Conservation (phyloP, 1,140 invertebrate genomes). For the Caligus rogercresseyi region DNA sequence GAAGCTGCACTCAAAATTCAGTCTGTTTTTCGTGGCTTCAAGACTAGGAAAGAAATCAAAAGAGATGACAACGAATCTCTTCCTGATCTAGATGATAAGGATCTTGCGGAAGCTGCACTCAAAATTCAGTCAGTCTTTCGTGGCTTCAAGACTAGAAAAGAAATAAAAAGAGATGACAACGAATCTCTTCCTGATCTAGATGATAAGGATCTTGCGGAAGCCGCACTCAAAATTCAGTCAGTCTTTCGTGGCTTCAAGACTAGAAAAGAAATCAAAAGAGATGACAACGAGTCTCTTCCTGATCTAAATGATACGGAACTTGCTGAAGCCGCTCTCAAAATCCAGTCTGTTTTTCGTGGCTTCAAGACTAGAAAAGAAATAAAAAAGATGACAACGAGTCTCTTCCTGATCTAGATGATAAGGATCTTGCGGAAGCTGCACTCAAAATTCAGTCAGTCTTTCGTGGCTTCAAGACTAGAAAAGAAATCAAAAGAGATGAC, state of each 20-base stretch:
- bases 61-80: not conserved
- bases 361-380: slow-evolving; percentile 1
- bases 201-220: slow-evolving; percentile 1
- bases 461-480: slow-evolving; percentile 14
- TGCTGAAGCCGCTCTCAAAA: slow-evolving; percentile 12
- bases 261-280: too few species aligned
- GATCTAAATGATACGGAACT: slow-evolving; percentile 13
- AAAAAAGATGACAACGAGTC: slow-evolving; percentile 4
- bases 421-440: slow-evolving; percentile 4
- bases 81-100: not conserved
- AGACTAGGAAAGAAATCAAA: not conserved
- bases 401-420: not conserved
- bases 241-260: too few species aligned
- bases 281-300: too few species aligned
- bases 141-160: slow-evolving; percentile 30
- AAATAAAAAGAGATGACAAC: not conserved
- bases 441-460: slow-evolving; percentile 12
- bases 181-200: slow-evolving; percentile 12
- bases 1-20: not conserved
- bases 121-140: slow-evolving; percentile 59
- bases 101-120: slow-evolving; percentile 36
- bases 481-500: not conserved
- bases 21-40: not conserved
- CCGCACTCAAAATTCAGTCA: slow-evolving; percentile 42
- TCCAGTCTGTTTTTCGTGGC: slow-evolving; percentile 13